Conservation (phyloP, 2,113 vertebrate genomes). For the Illadopsis cleaveri region DNA sequence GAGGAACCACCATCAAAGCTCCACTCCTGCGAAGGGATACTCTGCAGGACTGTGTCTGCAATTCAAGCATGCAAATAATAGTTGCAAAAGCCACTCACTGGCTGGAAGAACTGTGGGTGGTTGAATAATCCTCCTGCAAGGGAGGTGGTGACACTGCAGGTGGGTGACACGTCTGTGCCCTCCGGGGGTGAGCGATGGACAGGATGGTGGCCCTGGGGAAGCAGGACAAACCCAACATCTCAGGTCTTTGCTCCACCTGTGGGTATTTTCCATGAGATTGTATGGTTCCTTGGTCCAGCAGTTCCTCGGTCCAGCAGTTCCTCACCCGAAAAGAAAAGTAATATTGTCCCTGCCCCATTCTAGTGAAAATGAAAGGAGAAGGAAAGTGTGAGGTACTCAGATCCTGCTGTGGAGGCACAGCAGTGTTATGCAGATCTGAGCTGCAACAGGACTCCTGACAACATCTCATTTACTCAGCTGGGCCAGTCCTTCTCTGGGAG, state of each 20-base stretch:
- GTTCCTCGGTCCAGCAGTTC: not conserved
- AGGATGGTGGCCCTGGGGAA: no score
- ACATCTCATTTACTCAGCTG: not conserved
- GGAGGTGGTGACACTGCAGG: not conserved
- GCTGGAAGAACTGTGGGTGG: not conserved
- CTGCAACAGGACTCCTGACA: not conserved
- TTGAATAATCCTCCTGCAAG: not conserved
- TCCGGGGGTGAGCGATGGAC: not conserved
- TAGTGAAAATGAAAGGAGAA: not conserved
- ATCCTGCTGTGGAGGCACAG: not conserved
- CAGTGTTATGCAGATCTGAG: not conserved
- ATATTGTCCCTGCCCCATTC: not conserved
- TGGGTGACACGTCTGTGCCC: not conserved
- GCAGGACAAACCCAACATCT: not conserved
- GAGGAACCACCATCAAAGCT: not conserved
- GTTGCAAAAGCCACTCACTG: not conserved
- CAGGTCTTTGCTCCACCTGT: not conserved
- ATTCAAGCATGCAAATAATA: not conserved
- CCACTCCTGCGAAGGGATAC: not conserved
- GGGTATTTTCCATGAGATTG: not conserved
- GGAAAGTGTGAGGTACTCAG: not conserved
- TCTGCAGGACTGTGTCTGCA: not conserved
- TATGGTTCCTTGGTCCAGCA: not conserved
- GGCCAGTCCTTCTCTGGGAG: not conserved
- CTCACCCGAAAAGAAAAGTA: not conserved